Conservation (phyloP, 2,797 vertebrate genomes). For the Anas acuta region DNA sequence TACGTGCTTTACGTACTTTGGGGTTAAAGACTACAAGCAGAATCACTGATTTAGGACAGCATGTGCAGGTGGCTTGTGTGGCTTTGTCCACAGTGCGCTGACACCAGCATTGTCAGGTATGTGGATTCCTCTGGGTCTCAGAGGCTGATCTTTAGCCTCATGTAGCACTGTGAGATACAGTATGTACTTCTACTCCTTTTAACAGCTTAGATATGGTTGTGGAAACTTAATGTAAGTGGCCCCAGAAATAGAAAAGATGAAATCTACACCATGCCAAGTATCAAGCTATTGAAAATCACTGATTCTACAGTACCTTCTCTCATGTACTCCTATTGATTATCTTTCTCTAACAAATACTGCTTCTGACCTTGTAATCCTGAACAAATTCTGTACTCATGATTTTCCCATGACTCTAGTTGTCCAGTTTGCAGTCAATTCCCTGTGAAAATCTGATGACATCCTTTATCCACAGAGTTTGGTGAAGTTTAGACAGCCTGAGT, state of each 20-base stretch:
- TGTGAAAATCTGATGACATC: not conserved
- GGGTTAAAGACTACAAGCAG: not conserved
- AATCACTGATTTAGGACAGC: not conserved
- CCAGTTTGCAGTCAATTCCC: not conserved
- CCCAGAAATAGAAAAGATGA: not conserved
- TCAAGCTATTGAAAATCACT: not conserved
- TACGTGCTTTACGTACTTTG: not conserved
- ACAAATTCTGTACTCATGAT: not conserved
- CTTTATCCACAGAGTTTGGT: not conserved
- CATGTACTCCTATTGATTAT: not conserved
- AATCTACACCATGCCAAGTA: not conserved
- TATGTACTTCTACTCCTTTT: not conserved
- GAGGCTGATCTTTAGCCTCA: not conserved
- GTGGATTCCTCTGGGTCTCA: not conserved
- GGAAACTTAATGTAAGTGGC: not conserved
- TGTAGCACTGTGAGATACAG: not conserved
- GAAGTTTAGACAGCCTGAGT: not conserved
- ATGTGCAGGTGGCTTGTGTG: rapidly evolving
- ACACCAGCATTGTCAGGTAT: rapidly evolving
- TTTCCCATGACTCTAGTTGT: not conserved
- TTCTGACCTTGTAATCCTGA: not conserved
- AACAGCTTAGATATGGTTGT: not conserved
- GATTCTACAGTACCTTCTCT: not conserved
- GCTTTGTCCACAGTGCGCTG: not conserved
- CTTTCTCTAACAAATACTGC: not conserved